Percentiles rank a stretch among this genome's conserved stretches.
These are phyloP conservation scores for Cromileptes altivelis DNA, from an alignment of 2,113 vertebrate species.

Conservation along the genomic window DNA sequence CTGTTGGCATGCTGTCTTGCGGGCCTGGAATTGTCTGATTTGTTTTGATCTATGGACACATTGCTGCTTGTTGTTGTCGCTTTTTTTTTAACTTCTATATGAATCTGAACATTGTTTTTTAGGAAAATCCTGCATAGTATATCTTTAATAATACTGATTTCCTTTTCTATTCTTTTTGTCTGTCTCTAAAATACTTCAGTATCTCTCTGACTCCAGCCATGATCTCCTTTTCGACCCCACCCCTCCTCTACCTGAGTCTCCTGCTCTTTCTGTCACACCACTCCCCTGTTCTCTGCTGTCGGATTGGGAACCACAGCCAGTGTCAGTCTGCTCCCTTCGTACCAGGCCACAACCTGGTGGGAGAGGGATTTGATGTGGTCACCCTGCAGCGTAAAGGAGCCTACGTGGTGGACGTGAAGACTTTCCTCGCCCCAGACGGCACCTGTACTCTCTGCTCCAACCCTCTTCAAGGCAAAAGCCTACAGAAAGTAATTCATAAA, in stretches of 20 bases:
- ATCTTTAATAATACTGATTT: neutral
- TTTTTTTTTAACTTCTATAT: neutral
- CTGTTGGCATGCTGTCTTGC: too few relatives aligned
- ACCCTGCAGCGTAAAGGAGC: slow-evolving; percentile 72
- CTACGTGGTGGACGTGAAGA: slow-evolving; percentile 68
- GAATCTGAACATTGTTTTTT: too few relatives aligned
- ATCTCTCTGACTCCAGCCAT: slow-evolving; percentile 30
- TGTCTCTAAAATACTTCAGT: neutral
- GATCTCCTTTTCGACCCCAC: neutral
- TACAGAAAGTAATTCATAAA: slow-evolving; percentile 52
- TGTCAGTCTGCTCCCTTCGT: slow-evolving; percentile 62
- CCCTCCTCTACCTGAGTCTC: slow-evolving; percentile 26
- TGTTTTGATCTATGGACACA: too few relatives aligned
- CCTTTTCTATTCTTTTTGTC: neutral
- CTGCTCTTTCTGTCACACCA: slow-evolving; percentile 13
- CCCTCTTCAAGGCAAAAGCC: neutral
- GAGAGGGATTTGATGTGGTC: slow-evolving; percentile 82
- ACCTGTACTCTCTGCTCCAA: slow-evolving; percentile 67
- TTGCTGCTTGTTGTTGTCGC: too few relatives aligned
- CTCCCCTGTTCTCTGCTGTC: slow-evolving; percentile 21
- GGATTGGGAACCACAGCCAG: neutral
- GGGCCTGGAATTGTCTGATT: too few relatives aligned
- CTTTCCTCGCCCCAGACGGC: neutral
- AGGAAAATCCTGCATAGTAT: too few relatives aligned
- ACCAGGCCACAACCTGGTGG: slow-evolving; percentile 76